Conservation (phyloP, 2,113 vertebrate species). For the Myotis davidii region DNA sequence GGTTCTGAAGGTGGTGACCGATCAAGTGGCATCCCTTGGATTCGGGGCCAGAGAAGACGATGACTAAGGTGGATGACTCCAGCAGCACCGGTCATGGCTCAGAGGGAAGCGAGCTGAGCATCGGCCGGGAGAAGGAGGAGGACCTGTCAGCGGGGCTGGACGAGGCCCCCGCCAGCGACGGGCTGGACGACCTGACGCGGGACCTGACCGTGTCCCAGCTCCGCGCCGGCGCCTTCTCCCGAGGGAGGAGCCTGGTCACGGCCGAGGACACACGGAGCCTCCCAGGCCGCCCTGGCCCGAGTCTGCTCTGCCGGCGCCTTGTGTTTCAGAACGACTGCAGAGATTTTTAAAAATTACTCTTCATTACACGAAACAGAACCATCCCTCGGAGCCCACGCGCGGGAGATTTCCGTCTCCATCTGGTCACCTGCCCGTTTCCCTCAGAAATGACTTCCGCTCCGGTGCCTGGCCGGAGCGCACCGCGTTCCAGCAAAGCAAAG, state of each 20-base stretch:
- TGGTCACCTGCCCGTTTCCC: slow-evolving; percentile 60
- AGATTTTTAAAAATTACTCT: slow-evolving; percentile 73
- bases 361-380: slow-evolving; percentile 72
- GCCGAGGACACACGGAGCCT: slow-evolving; percentile 44
- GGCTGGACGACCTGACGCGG: neutral
- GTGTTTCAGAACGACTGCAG: slow-evolving; percentile 80
- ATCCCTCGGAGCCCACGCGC: slow-evolving; percentile 60
- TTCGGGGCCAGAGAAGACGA: slow-evolving; percentile 89
- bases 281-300: slow-evolving; percentile 82
- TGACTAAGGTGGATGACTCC: slow-evolving; percentile 94
- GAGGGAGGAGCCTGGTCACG: slow-evolving; percentile 24
- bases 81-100: slow-evolving; percentile 94
- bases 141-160: slow-evolving; percentile 92
- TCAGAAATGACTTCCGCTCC: slow-evolving; percentile 55
- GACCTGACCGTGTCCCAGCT: neutral
- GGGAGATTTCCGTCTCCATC: slow-evolving; percentile 50
- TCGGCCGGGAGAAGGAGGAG: slow-evolving; percentile 94
- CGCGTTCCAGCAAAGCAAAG: neutral
- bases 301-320: slow-evolving; percentile 83
- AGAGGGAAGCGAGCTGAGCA: slow-evolving; percentile 93
- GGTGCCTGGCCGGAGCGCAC: slow-evolving; percentile 69
- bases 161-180: slow-evolving; percentile 87
- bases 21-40: too few species aligned
- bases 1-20: too few species aligned
- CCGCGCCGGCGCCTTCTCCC: slow-evolving; percentile 88